Percentiles rank a stretch among this genome's conserved stretches.
Evolutionary conservation across 2,888 invertebrate genomes (phyloP).

Genomic region (Drosophila antonietae): DNA sequence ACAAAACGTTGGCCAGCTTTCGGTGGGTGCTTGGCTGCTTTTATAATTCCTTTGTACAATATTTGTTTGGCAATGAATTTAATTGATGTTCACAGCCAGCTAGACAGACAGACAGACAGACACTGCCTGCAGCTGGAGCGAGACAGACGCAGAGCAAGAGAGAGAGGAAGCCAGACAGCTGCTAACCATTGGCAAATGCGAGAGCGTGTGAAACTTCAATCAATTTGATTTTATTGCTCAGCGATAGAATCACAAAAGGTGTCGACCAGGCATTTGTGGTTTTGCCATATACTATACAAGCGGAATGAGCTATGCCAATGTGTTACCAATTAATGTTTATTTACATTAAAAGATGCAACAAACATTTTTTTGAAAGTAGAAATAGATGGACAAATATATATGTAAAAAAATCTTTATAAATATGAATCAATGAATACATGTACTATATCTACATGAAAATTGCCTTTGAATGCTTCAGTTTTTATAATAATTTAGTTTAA

Average conservation of each 20-base stretch:
- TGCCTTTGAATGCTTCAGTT: neutral
- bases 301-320: neutral
- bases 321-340: slow-evolving; percentile 5
- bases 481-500: too few species aligned
- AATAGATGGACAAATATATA: neutral
- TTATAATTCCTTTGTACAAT: slow-evolving; percentile 73
- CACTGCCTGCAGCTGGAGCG: neutral
- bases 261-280: slow-evolving; percentile 59
- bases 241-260: slow-evolving; percentile 57
- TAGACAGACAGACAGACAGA: slow-evolving; percentile 22
- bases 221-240: slow-evolving; percentile 65
- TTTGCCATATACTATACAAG: neutral
- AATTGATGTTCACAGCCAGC: slow-evolving; percentile 78
- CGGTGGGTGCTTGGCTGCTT: slow-evolving; percentile 62
- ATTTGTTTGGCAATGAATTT: slow-evolving; percentile 81
- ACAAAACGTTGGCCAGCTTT: slow-evolving; percentile 51
- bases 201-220: slow-evolving; percentile 65
- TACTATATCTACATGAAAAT: neutral
- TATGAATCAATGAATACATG: neutral
- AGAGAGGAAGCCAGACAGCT: slow-evolving; percentile 7
- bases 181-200: slow-evolving; percentile 1
- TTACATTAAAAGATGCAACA: neutral
- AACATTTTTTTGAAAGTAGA: neutral
- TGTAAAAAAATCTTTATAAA: neutral
- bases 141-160: neutral